Base-by-base conservation (phyloP, 2,888 invertebrate genomes). In the Ophion slaviceki region DNA sequence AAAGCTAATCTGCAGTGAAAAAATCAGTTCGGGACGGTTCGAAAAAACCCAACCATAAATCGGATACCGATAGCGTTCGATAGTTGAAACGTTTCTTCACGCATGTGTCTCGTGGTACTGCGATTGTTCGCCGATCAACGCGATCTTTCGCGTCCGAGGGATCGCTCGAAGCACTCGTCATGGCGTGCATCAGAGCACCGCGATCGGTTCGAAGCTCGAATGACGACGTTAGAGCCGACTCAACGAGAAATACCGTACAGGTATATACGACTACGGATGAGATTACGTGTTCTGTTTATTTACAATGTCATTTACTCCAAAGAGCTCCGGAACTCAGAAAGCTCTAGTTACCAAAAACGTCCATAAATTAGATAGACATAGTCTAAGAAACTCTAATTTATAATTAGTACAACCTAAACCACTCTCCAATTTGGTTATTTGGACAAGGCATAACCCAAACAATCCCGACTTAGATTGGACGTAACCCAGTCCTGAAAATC, bases 191-290 rank as follows among this genome's bases (percentile, higher is more conserved):
- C 90, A 95, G 96, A 92, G 95, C 95, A 81, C 96, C 96, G 70
- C 96, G 96, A 89, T 95, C 96, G 88, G 96, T 96, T 91, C 97
- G 97, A 94, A 97, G 97, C 90, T 97, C 97, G 89, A 96, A 96
- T 88, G 97, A 97, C 94, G 97, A 97, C 94, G 96, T 97, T 94
- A 96, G 92, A 87, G 89, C 91, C 76, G 93, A 93, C 83, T 92
- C 93, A 11, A 93, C 93, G 62, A 91, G 92, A 66, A 93, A 90
- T 80, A 91, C 92, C 24, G 86, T 93, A 70, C 93, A 93, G 93
- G 93, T 93, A 92, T 79, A 32, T 32, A 32, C 32, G 32, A 32
- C 32, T 4, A 32, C 32, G 53, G 28, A 70, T 24, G 17, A 24
- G 24, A 14, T 0, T 45, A 40, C 14, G 11, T 24, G 20, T 47